Percentiles rank a stretch among this genome's conserved stretches.
phyloP scores from a whole-genome alignment of 2,797 vertebrate genomes.

The Argyrosomus regius region DNA sequence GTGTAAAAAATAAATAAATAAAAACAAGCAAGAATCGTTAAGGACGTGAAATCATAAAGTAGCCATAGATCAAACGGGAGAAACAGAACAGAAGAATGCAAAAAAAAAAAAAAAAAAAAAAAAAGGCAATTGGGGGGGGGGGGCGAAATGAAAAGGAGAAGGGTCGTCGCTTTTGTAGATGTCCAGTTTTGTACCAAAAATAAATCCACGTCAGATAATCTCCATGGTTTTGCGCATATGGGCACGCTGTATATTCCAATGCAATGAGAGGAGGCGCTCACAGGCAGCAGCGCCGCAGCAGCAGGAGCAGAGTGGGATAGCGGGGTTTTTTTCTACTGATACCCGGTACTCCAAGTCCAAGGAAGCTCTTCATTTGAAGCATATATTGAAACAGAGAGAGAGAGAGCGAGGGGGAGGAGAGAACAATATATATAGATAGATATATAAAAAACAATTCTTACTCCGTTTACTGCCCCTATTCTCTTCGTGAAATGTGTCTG shows the following conservation, averaged over 20 bases:
- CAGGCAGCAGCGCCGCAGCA: constrained; percentile 71
- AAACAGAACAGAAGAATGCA: constrained; percentile 43
- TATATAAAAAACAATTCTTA: constrained; percentile 32
- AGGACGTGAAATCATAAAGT: constrained; percentile 69
- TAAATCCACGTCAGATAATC: constrained; percentile 86
- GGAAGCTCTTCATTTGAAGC: constrained; percentile 78
- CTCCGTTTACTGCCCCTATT: constrained; percentile 44
- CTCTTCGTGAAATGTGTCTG: constrained; percentile 46
- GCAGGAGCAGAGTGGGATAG: constrained; percentile 58
- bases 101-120: constrained; percentile 32
- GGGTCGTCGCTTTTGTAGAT: constrained; percentile 51
- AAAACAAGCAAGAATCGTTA: constrained; percentile 34
- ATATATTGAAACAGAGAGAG: constrained; percentile 36
- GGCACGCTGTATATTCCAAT: constrained; percentile 83
- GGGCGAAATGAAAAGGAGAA: constrained; percentile 17
- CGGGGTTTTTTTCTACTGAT: constrained; percentile 56
- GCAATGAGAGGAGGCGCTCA: constrained; percentile 72
- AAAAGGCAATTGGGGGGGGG: neutral
- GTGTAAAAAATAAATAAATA: constrained; percentile 31
- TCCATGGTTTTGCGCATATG: constrained; percentile 81
- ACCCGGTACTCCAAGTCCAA: constrained; percentile 78
- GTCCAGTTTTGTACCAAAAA: constrained; percentile 79
- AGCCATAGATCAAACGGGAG: constrained; percentile 52
- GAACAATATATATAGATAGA: constrained; percentile 31
- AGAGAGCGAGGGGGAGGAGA: neutral